Evolutionary conservation across 2,888 invertebrate genomes (phyloP), one percentile per base, ranked within the genome.

Genomic region (Andrena marginata): DNA sequence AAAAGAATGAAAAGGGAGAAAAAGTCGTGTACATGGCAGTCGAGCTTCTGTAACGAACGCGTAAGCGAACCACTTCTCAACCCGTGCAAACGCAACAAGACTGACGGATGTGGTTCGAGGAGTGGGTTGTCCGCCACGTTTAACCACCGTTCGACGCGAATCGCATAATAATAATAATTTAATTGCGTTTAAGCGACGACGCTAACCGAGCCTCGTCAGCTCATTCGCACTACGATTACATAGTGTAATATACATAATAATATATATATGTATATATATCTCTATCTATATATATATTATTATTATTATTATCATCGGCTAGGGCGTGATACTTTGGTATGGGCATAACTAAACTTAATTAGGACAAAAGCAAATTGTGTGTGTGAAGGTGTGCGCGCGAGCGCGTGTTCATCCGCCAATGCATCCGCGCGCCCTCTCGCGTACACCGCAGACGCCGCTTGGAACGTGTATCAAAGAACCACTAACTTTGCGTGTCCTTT

Each of bases 291-390:
- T 35, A 35, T 33, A 33, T 13, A 42, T 42, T 42, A 42, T 42
- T 42, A 42, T 42, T 69, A 79, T 69, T 68, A 75, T 84, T 74
- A 84, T 80, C 82, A 89, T 85, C 84, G 85, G 82, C 83, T 89
- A 91, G 90, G 89, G 88, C 89, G 89, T 88, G 89, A 91, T 91
- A 86, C 79, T 81, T 89, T 91, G 88, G 89, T 89, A 87, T 85
- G 86, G 88, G 90, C 90, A 86, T 90, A 92, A 87, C 80, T 87
- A 84, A 90, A 92, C 90, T 91, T 91, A 92, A 92, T 89, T 86
- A 87, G 74, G 86, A 59, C 70, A 70, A 74, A 42, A 42, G 60
- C 49, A 69, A 76, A 69, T 20, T 60, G 35, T 35, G 63, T 35
- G 63, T 26, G 63, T 70, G 54, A 35, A 62, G 23, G 56, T 56